Conservation (phyloP, 2,113 vertebrate species). For the Columbina picui region DNA sequence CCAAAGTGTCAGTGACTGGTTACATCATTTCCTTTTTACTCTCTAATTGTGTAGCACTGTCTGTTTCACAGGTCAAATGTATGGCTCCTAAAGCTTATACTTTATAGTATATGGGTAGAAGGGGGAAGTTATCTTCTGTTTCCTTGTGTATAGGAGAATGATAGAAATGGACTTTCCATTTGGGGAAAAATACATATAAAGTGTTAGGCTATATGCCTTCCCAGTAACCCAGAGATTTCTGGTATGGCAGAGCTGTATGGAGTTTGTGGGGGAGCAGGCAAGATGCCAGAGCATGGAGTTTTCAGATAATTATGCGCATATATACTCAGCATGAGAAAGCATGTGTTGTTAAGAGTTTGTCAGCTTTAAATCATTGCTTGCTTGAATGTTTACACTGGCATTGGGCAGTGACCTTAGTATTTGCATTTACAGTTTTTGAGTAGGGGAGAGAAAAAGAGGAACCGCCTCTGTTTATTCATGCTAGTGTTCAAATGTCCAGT, state of each 20-base stretch:
- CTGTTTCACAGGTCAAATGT: background rate
- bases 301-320: accelerated
- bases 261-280: background rate
- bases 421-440: background rate
- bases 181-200: background rate
- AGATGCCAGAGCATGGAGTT: background rate
- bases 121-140: background rate
- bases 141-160: background rate
- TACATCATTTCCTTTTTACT: constrained; percentile 1
- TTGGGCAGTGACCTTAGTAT: background rate
- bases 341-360: accelerated
- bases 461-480: constrained; percentile 9
- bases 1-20: background rate
- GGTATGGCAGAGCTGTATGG: background rate
- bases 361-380: background rate
- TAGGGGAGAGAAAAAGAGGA: background rate
- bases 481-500: background rate
- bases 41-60: background rate
- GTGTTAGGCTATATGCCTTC: background rate
- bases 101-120: background rate
- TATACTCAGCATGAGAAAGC: background rate
- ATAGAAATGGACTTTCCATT: background rate
- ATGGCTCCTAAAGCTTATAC: background rate
- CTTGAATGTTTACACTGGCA: background rate
- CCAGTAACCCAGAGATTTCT: background rate